Evolutionary conservation across 2,888 invertebrate species (phyloP).

Genomic region (Bedellia somnulentella): DNA sequence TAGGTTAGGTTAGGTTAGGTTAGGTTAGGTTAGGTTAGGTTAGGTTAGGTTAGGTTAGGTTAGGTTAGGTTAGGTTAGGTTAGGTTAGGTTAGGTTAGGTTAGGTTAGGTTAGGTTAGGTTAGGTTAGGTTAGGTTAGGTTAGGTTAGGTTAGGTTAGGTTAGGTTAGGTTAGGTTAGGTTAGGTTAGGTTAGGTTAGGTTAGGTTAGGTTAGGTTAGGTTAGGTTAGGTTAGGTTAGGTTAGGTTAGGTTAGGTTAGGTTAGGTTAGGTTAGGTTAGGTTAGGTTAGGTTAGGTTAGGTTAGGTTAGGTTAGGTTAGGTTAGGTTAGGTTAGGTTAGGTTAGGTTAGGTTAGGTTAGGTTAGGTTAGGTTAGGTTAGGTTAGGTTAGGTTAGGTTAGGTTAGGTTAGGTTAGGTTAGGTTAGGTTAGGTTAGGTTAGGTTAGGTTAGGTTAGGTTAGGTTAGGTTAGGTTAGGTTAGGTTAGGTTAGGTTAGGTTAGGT

Average conservation of each 20-base stretch:
- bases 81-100: conserved; percentile 1
- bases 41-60: conserved; percentile 7
- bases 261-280: conserved; percentile 8
- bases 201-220: conserved; percentile 6
- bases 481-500: conserved; percentile 8
- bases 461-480: conserved; percentile 8
- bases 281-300: conserved; percentile 8
- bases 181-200: conserved; percentile 5
- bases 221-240: conserved; percentile 5
- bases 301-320: conserved; percentile 8
- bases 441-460: conserved; percentile 7
- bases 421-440: conserved; percentile 8
- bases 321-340: conserved; percentile 7
- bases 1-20: conserved; percentile 8
- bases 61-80: conserved; percentile 2
- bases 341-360: conserved; percentile 7
- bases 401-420: conserved; percentile 8
- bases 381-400: conserved; percentile 8
- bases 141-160: conserved; percentile 1
- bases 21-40: conserved; percentile 8
- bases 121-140: conserved; percentile 1
- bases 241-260: conserved; percentile 7
- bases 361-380: conserved; percentile 7
- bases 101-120: conserved; percentile 1
- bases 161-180: conserved; percentile 1